Percentiles rank a stretch among this genome's conserved stretches.
Evolutionary conservation across 2,888 invertebrate genomes (phyloP).

Genomic region (Heliconius sara): DNA sequence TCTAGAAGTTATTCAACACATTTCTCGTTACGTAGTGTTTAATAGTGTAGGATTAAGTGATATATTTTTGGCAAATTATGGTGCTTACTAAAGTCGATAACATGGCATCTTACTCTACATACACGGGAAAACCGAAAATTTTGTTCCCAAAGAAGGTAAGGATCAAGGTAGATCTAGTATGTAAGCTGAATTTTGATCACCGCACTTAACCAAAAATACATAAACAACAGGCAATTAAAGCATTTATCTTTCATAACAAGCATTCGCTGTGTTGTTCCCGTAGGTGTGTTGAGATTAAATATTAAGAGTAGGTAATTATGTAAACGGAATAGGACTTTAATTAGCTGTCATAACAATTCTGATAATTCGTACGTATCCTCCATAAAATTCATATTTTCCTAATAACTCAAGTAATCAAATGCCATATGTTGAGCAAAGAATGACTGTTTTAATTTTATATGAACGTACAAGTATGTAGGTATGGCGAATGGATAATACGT

Average conservation of each 20-base stretch:
- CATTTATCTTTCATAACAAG: constrained; percentile 35
- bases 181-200: constrained; percentile 42
- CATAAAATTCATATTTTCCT: constrained; percentile 34
- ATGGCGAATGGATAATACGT: constrained; percentile 19
- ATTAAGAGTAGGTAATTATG: constrained; percentile 40
- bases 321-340: constrained; percentile 42
- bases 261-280: constrained; percentile 42
- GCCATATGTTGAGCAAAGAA: constrained; percentile 25
- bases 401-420: constrained; percentile 23
- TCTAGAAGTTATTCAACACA: constrained; percentile 70
- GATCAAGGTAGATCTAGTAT: constrained; percentile 31
- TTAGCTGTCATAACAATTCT: constrained; percentile 37
- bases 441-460: constrained; percentile 13
- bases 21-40: constrained; percentile 67
- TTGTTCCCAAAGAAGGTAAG: constrained; percentile 83
- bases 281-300: constrained; percentile 41
- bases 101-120: constrained; percentile 81
- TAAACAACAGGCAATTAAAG: constrained; percentile 36
- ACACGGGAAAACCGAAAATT: constrained; percentile 81
- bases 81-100: constrained; percentile 81
- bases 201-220: constrained; percentile 30
- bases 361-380: constrained; percentile 33
- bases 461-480: neutral
- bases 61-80: constrained; percentile 75
- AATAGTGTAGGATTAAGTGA: constrained; percentile 66